phyloP scores from a whole-genome alignment of 2,113 vertebrate species.

The Amphiprion percula region DNA sequence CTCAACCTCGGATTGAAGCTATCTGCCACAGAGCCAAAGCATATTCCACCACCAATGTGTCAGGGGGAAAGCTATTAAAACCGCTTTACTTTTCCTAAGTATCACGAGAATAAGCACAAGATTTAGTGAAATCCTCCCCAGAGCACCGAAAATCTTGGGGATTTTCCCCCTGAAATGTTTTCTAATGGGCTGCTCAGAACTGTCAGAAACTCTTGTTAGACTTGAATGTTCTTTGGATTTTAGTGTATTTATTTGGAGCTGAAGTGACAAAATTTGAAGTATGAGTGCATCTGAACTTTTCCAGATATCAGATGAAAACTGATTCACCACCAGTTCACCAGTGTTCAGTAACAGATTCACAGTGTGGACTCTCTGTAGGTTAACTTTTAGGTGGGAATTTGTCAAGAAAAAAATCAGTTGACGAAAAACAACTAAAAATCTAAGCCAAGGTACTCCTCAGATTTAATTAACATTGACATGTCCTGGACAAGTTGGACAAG shows the following conservation, averaged over 20 bases:
- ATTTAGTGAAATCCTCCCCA: conserved; percentile 81
- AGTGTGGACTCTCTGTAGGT: too few species aligned
- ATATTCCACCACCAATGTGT: conserved; percentile 81
- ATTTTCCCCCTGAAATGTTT: conserved; percentile 75
- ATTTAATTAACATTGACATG: too few species aligned
- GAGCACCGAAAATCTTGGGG: conserved; percentile 71
- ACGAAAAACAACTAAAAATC: too few species aligned
- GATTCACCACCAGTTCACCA: not conserved
- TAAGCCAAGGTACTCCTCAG: too few species aligned
- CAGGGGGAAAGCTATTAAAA: conserved; percentile 82
- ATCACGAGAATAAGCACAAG: conserved; percentile 82
- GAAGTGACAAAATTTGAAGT: conserved; percentile 66
- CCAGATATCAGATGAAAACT: conserved; percentile 22
- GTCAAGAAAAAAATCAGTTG: too few species aligned
- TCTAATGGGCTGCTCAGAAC: conserved; percentile 74
- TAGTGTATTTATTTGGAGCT: conserved; percentile 68
- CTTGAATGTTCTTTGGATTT: conserved; percentile 57
- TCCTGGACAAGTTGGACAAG: too few species aligned
- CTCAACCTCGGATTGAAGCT: conserved; percentile 70
- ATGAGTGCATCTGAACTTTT: conserved; percentile 53
- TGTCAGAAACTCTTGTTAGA: conserved; percentile 73
- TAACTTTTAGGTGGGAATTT: not conserved
- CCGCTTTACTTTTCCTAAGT: conserved; percentile 83
- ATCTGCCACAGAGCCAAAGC: conserved; percentile 70
- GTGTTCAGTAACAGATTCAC: not conserved